Base-by-base conservation (phyloP, 2,797 vertebrate species). In the Notamacropus eugenii region DNA sequence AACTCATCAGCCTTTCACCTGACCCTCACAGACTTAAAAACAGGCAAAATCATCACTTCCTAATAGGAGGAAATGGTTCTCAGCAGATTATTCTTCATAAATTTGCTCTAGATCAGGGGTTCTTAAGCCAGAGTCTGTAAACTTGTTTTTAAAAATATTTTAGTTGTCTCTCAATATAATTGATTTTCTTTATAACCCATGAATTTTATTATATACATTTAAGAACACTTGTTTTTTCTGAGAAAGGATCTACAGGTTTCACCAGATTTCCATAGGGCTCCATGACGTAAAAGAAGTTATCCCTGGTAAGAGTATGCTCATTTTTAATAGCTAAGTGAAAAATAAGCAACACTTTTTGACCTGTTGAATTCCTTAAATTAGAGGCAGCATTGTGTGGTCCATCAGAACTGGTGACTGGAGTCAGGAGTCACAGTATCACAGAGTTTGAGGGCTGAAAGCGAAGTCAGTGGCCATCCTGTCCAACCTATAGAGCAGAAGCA, bases 1-100 rank as follows among this genome's bases (percentile, higher is more conserved):
- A 92, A 98, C 97, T 97, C 90, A 97, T 97, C 97, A 96, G 90
- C n/a, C 40, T 90, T 97, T 58, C 92, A 93, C 90, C 90, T 95
- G 95, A 97, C 90, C 92, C 16, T 40, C 29, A 50, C 46, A 95
- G 90, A 92, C 90, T 93, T 57, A 59, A 96, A 54, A 97, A 97
- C 90, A 14, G 93, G 91, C 95, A 97, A 24, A 91, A 54, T 96
- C 97, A 97, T 93, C 92, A 97, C 95, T 97, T 97, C 54, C 94
- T 55, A 95, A 90, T 31, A 82, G 50, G 58, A 96, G 50, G 54
- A 96, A 96, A 91, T 31, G 90, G 50, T 95, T 95, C n/a, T 94
- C 54, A 93, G 92, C 95, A 46, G 74, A 22, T 82, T 19, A 82
- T 74, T 74, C 34, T 74, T 40, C 40, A 74, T 46, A 82, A 82